Base-by-base conservation (phyloP, 1,140 invertebrate species). In the Andrena cerasifolii region DNA sequence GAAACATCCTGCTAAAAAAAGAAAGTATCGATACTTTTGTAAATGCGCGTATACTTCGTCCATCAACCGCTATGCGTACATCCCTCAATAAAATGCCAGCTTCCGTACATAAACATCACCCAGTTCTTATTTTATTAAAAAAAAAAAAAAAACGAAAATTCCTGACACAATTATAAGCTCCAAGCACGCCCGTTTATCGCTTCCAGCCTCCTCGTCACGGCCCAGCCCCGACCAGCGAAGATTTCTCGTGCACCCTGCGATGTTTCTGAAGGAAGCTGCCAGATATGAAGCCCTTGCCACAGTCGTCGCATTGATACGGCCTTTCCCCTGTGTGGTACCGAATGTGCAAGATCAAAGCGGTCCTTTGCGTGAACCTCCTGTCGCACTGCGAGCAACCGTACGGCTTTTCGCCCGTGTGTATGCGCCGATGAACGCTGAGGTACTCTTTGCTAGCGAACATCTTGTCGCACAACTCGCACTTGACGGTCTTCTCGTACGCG, bases 251-350 rank as follows among this genome's bases (percentile, higher is more conserved):
- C 7, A 73, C 68, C 53, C 82, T 87, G 5, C 56, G 72, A 65
- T 91, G 90, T 24, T 86, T 89, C 56, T 78, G 86, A 1, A 91
- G 61, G 14, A 84, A 70, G 2, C 82, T 85, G 0, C 70, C 79
- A 0, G 89, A 84, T 10, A 89, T 81, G 62, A 90, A 90, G 3
- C 73, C 76, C 62, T 86, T 89, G 3, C 68, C 85, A 49, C 88
- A 89, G 5, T 85, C 75, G 3, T 45, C 3, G 47, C 94, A 95
- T 2, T 84, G 87, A 83, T 94, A 95, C 1, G 95, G 94, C 45
- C 94, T 93, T 75, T 94, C 92, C 4, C 93, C 93, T 1, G 92
- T 93, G 79, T 95, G 94, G 62, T 92, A 89, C 10, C 89, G 82
- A 31, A 89, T 75, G 79, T 94, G 94, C 89, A 94, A 90, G 14